Evolutionary conservation across 2,797 vertebrate genomes (phyloP).

Genomic region (Hapalemur alaotrensis): DNA sequence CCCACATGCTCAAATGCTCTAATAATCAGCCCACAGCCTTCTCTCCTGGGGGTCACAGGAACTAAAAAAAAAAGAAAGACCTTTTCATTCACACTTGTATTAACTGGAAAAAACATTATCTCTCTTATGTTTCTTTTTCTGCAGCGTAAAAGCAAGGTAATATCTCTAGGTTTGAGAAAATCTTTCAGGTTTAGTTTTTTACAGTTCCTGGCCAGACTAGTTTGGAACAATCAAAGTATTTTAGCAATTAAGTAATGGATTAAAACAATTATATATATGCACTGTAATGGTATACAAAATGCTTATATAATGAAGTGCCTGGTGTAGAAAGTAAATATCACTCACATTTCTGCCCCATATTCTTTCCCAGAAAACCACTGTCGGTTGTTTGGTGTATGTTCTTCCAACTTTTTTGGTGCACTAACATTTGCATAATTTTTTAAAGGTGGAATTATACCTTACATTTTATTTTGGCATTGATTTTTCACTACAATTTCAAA

Average conservation of each 20-base stretch:
- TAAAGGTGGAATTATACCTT: neutral
- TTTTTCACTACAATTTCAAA: neutral
- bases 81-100: constrained; percentile 18
- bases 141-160: neutral
- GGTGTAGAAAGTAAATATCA: neutral
- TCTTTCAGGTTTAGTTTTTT: constrained; percentile 39
- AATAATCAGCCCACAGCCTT: constrained; percentile 51
- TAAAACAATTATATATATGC: neutral
- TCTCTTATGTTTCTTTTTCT: neutral
- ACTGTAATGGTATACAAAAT: neutral
- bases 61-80: constrained; percentile 32
- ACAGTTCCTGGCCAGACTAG: neutral
- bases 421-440: neutral
- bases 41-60: constrained; percentile 26
- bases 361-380: neutral
- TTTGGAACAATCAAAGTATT: constrained; percentile 26
- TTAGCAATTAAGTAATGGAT: neutral
- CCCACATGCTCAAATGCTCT: constrained; percentile 18
- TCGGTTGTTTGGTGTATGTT: neutral
- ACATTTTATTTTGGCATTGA: neutral
- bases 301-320: neutral
- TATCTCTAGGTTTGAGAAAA: constrained; percentile 41
- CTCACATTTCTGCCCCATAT: neutral
- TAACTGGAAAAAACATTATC: constrained; percentile 29
- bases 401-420: neutral